Conservation (phyloP, 2,113 vertebrate species). For the Serilophus lunatus region DNA sequence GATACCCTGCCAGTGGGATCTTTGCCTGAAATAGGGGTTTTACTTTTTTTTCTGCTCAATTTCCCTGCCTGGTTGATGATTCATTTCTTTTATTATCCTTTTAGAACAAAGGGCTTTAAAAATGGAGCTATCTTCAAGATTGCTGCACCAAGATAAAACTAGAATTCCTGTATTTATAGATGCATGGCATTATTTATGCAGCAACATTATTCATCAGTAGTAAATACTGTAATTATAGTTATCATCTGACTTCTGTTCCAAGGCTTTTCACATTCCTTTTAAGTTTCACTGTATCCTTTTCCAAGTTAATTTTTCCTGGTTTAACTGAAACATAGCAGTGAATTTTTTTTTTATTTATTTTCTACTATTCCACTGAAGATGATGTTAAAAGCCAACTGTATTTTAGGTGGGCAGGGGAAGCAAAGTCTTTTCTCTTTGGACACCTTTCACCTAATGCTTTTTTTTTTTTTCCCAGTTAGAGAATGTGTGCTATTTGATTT, state of each 20-base stretch:
- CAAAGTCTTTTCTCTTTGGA: background rate
- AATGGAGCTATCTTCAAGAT: background rate
- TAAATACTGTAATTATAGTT: constrained; percentile 10
- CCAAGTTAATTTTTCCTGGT: background rate
- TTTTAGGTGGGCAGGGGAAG: background rate
- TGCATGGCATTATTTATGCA: background rate
- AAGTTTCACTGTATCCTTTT: background rate
- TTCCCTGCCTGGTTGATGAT: background rate
- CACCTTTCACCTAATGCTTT: background rate
- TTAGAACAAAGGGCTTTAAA: constrained; percentile 25
- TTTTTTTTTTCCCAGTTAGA: background rate
- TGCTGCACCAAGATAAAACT: background rate
- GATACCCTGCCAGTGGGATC: background rate
- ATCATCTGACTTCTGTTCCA: background rate
- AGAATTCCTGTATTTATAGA: background rate
- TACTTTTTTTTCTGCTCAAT: background rate
- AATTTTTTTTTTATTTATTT: background rate
- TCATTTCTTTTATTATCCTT: background rate
- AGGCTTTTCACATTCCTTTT: background rate
- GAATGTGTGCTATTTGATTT: background rate
- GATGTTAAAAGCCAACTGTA: background rate
- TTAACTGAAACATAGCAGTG: background rate
- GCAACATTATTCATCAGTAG: background rate
- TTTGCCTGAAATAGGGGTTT: background rate
- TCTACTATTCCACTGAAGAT: background rate